These are phyloP conservation scores for Eonycteris spelaea DNA, from an alignment of 2,113 vertebrate genomes.

Conservation along the genomic window DNA sequence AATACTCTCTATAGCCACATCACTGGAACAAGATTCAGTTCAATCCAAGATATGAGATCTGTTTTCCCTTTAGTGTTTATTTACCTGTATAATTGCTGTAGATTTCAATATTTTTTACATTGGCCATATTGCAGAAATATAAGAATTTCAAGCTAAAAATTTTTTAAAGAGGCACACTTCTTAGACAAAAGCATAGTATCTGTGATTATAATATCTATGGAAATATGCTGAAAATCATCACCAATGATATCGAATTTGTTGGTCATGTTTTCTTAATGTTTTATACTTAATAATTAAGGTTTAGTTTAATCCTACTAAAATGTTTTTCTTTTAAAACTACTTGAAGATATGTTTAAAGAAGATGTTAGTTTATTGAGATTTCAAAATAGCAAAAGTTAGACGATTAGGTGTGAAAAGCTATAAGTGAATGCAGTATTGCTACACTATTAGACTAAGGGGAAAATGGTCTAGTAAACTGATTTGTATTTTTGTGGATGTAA, in stretches of 20 bases:
- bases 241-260: not conserved
- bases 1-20: not conserved
- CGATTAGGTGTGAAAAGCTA: not conserved
- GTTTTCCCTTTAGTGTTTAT: not conserved
- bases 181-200: not conserved
- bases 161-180: not conserved
- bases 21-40: not conserved
- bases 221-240: not conserved
- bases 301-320: not conserved
- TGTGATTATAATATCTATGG: not conserved
- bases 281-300: not conserved
- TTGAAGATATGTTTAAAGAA: not conserved
- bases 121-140: not conserved
- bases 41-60: not conserved
- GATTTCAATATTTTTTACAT: not conserved
- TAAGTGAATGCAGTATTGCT: not conserved
- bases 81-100: not conserved
- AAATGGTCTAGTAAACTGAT: not conserved
- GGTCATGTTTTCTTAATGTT: not conserved
- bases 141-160: not conserved
- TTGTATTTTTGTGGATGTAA: conserved; percentile 7
- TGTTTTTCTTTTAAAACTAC: conserved; percentile 19
- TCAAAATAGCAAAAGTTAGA: conserved; percentile 15
- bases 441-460: not conserved
- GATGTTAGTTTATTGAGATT: not conserved